These are phyloP conservation scores for Spisula subtruncata DNA, from an alignment of 2,888 invertebrate genomes.

Conservation along the genomic window DNA sequence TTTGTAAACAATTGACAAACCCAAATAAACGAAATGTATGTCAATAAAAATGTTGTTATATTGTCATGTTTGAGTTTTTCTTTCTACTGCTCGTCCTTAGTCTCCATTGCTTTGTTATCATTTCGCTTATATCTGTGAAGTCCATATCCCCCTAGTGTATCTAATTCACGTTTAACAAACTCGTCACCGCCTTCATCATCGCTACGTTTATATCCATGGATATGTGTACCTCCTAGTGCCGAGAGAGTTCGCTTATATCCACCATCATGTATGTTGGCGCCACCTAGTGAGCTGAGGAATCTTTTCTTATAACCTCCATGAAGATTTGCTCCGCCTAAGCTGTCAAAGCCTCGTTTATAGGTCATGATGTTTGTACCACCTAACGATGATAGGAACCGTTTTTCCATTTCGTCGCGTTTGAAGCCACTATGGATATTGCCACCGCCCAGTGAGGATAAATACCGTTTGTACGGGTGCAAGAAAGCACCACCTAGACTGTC, in stretches of 20 bases:
- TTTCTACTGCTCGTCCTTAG: neutral
- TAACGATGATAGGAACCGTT: conserved; percentile 49
- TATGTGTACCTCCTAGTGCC: conserved; percentile 54
- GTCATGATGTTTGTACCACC: conserved; percentile 50
- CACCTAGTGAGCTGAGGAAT: conserved; percentile 60
- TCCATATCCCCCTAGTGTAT: conserved; percentile 51
- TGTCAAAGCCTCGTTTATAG: conserved; percentile 48
- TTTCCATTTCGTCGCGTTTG: conserved; percentile 52
- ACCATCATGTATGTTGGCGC: conserved; percentile 53
- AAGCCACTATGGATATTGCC: conserved; percentile 57
- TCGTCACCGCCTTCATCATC: conserved; percentile 32
- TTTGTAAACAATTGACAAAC: too few relatives aligned
- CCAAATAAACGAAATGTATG: neutral
- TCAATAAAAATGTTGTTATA: neutral
- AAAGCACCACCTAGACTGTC: conserved; percentile 54
- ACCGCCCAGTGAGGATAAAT: conserved; percentile 60
- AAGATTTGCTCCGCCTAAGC: conserved; percentile 57
- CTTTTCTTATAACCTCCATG: conserved; percentile 56
- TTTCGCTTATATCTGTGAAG: conserved; percentile 61
- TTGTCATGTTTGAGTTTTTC: neutral
- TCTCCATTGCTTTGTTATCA: conserved; percentile 15
- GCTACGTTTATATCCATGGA: conserved; percentile 56
- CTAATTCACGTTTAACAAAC: conserved; percentile 53
- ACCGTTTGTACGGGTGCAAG: conserved; percentile 56
- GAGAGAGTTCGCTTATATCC: conserved; percentile 53